Evolutionary conservation across 2,888 invertebrate species (phyloP), one percentile per base, ranked within the genome.

Genomic region (Ichneumoninae sp.): DNA sequence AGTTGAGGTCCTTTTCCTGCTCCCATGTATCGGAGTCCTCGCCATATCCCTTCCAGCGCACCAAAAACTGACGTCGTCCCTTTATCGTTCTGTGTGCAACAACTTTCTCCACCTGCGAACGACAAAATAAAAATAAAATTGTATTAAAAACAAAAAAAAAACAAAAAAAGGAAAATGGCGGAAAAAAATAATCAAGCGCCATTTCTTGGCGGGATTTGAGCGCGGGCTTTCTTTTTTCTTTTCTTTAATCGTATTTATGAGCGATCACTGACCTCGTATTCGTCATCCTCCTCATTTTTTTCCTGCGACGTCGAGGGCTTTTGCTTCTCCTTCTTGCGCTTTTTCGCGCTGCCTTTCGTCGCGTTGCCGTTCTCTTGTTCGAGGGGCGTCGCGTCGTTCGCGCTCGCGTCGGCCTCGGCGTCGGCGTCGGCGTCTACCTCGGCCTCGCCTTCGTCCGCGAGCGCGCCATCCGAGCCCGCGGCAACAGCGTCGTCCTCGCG

Each of bases 41-140:
- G 80, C 94, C 94, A 88, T 97, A 97, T 0, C 97, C 97, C 91
- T 97, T 97, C 97, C 97, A 97, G 88, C 96, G 95, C 54, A 97
- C 96, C 52, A 96, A 94, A 91, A 96, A 97, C 89, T 96, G 96
- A 1, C 95, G 94, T 74, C 96, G 95, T 1, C 97, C 96, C 89
- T 95, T 96, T 8, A 96, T 95, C 68, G 95, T 95, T 91, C 97
- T 97, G 13, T 96, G 95, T 86, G 96, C 96, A 16, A 97, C 92
- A 30, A 97, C 95, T 89, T 95, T 95, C 87, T 97, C 96, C 3
- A 97, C 97, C 96, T 96, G 78, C 10, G 22, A 68, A 10, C 16
- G 6, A 33, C 19, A 3, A 30, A 44, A 57, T 76, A 68, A 57
- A 79, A 68, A 40, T 47, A 57, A 65, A 36, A 70, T 16, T n/a